Evolutionary conservation across 2,888 invertebrate species (phyloP).

Genomic region (Raillietiella orientalis): DNA sequence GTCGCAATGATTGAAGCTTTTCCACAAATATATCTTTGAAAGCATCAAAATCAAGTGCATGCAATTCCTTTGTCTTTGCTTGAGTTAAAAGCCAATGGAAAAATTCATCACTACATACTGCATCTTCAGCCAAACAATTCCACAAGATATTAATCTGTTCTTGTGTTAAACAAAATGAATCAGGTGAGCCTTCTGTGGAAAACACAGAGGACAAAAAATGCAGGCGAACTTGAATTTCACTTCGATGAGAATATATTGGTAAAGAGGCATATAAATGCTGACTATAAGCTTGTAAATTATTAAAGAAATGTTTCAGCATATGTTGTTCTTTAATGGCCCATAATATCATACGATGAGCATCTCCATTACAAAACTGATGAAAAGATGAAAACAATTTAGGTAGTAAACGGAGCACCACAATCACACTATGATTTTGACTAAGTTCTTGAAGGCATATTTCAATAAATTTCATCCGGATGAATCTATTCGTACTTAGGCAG

Average conservation of each 20-base stretch:
- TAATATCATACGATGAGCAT: constrained; percentile 51
- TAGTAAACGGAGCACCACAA: constrained; percentile 27
- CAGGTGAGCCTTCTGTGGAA: constrained; percentile 60
- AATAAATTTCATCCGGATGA: constrained; percentile 71
- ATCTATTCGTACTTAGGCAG: constrained; percentile 61
- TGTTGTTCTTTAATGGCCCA: constrained; percentile 76
- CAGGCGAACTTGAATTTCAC: constrained; percentile 61
- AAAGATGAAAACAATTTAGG: constrained; percentile 73
- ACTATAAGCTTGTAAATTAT: constrained; percentile 43
- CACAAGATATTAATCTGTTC: constrained; percentile 72
- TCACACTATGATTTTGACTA: constrained; percentile 33
- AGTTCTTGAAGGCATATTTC: constrained; percentile 74
- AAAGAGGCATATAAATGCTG: constrained; percentile 9
- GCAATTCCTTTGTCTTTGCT: constrained; percentile 55
- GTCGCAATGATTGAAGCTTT: constrained; percentile 56
- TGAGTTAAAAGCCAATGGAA: constrained; percentile 78
- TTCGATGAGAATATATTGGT: constrained; percentile 31
- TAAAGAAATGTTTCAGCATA: constrained; percentile 76
- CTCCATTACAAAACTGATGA: constrained; percentile 40
- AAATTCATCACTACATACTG: constrained; percentile 59
- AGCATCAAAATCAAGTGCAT: constrained; percentile 58
- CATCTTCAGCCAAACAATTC: constrained; percentile 57
- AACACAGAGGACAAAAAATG: constrained; percentile 76
- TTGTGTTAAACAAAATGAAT: constrained; percentile 29
- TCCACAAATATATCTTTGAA: constrained; percentile 54